phyloP scores from a whole-genome alignment of 2,888 invertebrate species.

The Lomographa bimaculata region DNA sequence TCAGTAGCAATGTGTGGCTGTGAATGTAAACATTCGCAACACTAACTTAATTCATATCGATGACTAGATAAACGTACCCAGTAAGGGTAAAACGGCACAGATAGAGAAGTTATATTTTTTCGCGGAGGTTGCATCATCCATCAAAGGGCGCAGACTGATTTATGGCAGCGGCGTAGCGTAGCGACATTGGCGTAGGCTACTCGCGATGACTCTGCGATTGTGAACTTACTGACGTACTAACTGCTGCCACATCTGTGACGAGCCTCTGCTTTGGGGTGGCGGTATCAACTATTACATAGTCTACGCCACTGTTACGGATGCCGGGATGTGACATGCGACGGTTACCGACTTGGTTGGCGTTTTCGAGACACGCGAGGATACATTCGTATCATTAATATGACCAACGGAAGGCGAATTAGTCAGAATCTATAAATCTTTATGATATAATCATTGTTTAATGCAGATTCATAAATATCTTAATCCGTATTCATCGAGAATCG shows the following conservation, averaged over 20 bases:
- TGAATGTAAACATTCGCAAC: neutral
- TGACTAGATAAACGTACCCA: conserved; percentile 13
- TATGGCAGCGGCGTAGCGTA: conserved; percentile 66
- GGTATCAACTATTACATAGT: conserved; percentile 26
- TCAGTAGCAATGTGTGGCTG: no score
- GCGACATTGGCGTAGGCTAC: conserved; percentile 66
- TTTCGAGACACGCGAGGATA: conserved; percentile 50
- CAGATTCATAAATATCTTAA: no score
- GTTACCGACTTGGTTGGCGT: conserved; percentile 40
- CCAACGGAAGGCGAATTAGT: conserved; percentile 40
- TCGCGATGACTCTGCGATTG: conserved; percentile 75
- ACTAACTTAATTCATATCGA: conserved; percentile 8
- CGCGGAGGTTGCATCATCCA: conserved; percentile 62
- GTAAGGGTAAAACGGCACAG: conserved; percentile 25
- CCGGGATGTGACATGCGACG: conserved; percentile 55
- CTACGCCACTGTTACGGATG: conserved; percentile 8
- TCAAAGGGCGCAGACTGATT: conserved; percentile 75
- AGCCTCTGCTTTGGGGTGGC: conserved; percentile 25
- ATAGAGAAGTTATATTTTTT: conserved; percentile 54
- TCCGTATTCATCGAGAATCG: no score
- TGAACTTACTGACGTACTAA: conserved; percentile 37
- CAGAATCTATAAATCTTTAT: no score
- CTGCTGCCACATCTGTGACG: conserved; percentile 37
- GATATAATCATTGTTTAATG: no score
- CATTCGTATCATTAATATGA: conserved; percentile 45